phyloP scores from a whole-genome alignment of 2,113 vertebrate genomes.

The Paramisgurnus dabryanus region DNA sequence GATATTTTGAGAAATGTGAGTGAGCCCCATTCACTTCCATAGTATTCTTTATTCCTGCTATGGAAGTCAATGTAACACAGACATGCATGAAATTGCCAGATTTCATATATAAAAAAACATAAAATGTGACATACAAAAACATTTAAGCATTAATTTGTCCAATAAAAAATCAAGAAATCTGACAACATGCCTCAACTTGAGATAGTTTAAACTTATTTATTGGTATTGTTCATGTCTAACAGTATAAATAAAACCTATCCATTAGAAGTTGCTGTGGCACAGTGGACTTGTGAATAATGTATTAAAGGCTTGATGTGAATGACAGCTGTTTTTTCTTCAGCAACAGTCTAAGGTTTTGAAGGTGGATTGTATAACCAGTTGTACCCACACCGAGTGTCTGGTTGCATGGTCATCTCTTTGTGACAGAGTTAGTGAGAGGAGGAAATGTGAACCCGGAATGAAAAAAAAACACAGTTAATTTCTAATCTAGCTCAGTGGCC shows the following conservation, averaged over 20 bases:
- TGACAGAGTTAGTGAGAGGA: not conserved
- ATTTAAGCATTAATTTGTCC: no score
- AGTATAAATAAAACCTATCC: not conserved
- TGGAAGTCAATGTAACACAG: no score
- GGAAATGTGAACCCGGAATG: conserved; percentile 49
- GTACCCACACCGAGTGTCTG: conserved; percentile 21
- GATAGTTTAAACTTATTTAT: not conserved
- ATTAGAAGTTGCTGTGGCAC: not conserved
- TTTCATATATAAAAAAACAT: no score
- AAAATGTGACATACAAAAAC: no score
- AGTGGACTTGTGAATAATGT: conserved; percentile 42
- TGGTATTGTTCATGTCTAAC: no score
- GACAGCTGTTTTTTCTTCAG: conserved; percentile 3
- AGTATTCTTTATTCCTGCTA: no score
- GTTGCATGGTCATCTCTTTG: conserved; percentile 39
- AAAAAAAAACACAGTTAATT: conserved; percentile 27
- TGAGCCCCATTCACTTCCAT: no score
- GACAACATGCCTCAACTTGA: no score
- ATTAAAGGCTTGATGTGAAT: conserved; percentile 20
- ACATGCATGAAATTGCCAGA: no score
- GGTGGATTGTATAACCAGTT: conserved; percentile 22
- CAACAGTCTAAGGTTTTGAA: conserved; percentile 12
- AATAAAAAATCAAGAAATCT: no score
- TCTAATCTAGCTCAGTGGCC: conserved; percentile 1
- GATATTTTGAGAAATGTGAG: no score